Base-by-base conservation (phyloP, 2,113 vertebrate species). In the Morone saxatilis region DNA sequence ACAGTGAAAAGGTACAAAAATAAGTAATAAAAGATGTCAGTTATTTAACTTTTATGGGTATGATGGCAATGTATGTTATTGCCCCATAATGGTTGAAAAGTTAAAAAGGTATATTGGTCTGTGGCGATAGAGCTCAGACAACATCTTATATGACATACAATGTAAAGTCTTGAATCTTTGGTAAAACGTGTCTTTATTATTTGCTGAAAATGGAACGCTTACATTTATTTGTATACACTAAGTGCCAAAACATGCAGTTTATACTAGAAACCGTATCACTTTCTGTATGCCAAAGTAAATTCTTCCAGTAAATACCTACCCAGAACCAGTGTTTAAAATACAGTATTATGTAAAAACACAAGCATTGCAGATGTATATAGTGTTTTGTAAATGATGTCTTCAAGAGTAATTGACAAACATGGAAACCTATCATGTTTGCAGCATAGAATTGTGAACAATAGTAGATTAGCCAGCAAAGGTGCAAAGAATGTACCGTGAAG, bases 401-500 rank as follows among this genome's bases (percentile, higher is more conserved):
- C 20, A 71, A 59, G 50, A 60, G 40, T 56, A 11, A 56, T n/a
- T 8, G 8, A 48, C 53, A 19, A 45, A 25, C 1, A 0, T 6
- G 8, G 56, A n/a, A 73, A 67, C 16, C 25, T 16, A 20, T 31
- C 22, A 17, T 51, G 14, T 54, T 22, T 43, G 41, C 38, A 72
- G 17, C 61, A 68, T 36, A 78, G n/a, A 11, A 47, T 31, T 13
- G 7, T 62, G 17, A 69, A 54, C 63, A 71, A 31, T 60, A 50
- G 41, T 11, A 66, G 57, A 54, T 81, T 41, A 69, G 25, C 25
- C 16, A 54, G 45, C 20, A 76, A 67, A 57, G 71, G 62, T 9
- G n/a, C 57, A 89, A 38, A 78, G 73, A 81, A 69, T 77, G 65
- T 62, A 69, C 61, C 65, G 6, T 72, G 66, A 65, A 10, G 54